Conservation (phyloP, 37 sponge, comb jelly and placozoan species). For the Amphimedon queenslandica region DNA sequence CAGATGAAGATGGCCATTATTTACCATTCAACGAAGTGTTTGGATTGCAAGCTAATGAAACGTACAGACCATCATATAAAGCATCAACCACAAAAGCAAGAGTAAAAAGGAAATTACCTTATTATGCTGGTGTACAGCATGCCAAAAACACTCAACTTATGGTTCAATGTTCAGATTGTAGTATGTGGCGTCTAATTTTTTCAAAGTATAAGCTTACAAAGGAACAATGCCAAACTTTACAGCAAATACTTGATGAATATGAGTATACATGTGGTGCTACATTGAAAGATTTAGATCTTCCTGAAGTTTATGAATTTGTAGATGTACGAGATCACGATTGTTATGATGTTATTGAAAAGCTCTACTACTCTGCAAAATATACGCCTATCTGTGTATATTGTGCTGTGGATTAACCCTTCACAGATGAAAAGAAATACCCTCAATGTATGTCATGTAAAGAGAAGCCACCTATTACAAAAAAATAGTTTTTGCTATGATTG, state of each 20-base stretch:
- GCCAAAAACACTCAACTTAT: background rate
- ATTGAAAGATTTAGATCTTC: background rate
- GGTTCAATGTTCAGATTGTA: background rate
- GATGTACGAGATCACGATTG: conserved; percentile 2
- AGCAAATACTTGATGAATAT: background rate
- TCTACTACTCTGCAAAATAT: conserved; percentile 7
- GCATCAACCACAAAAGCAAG: background rate
- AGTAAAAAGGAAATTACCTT: background rate
- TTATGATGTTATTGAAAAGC: conserved; percentile 1
- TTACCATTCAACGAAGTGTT: background rate
- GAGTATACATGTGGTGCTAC: background rate
- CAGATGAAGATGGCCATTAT: background rate
- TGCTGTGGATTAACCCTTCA: conserved; percentile 21
- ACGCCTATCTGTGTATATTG: conserved; percentile 13
- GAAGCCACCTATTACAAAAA: background rate
- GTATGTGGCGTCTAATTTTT: background rate
- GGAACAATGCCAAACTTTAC: background rate
- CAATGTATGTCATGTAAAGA: conserved; percentile 7
- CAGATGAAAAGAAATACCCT: conserved; percentile 13
- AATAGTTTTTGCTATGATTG: no score
- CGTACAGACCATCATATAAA: background rate
- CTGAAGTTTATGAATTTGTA: background rate
- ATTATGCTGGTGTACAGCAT: background rate
- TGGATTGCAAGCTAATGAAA: background rate
- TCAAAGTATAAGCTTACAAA: background rate